These are phyloP conservation scores for Halocynthia aurantium DNA, from an alignment of 23 tunicate genomes.

Conservation along the genomic window DNA sequence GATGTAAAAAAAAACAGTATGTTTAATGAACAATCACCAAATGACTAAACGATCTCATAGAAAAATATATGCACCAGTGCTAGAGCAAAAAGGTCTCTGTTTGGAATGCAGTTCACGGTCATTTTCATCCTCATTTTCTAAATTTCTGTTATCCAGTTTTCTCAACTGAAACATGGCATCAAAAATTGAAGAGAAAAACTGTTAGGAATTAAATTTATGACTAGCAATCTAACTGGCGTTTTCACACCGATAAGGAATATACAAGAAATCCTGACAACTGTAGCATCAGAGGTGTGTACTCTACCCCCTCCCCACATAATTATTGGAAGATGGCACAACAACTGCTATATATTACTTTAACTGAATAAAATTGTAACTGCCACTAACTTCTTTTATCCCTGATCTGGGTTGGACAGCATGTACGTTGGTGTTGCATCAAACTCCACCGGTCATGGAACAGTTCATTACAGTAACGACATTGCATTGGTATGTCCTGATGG, in stretches of 20 bases:
- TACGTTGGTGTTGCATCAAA: slow-evolving; percentile 93
- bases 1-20: too few relatives aligned
- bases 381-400: background rate
- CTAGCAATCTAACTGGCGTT: too few relatives aligned
- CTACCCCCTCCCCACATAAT: background rate
- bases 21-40: background rate
- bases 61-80: background rate
- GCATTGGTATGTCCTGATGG: slow-evolving; percentile 87
- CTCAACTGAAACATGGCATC: background rate
- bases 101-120: slow-evolving; percentile 13
- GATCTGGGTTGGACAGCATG: slow-evolving; percentile 29
- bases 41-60: background rate
- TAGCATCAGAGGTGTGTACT: background rate
- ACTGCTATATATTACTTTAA: too few relatives aligned
- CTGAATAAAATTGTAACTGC: background rate
- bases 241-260: too few relatives aligned
- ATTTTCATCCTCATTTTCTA: slow-evolving; percentile 8
- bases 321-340: too few relatives aligned
- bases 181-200: background rate
- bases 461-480: slow-evolving; percentile 94
- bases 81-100: background rate
- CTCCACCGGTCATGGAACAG: slow-evolving; percentile 97
- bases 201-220: too few relatives aligned
- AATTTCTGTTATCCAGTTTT: slow-evolving; percentile 5
- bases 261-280: too few relatives aligned